A percentile compares a stretch with the other conserved stretches of the same genome.
These are phyloP conservation scores for Sylvia atricapilla DNA, from an alignment of 2,113 vertebrate genomes.

Conservation along the genomic window DNA sequence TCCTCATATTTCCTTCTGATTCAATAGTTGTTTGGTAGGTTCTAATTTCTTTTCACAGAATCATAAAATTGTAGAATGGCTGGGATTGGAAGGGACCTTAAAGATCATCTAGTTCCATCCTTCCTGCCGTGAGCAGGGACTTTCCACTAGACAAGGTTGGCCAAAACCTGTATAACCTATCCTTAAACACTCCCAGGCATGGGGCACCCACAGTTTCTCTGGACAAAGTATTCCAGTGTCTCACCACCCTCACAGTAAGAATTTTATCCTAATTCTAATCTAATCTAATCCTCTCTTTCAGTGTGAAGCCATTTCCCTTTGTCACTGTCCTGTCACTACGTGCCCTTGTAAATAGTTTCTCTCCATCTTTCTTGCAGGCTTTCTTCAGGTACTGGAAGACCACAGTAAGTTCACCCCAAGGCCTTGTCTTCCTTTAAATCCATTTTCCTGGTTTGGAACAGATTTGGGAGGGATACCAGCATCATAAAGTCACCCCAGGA, in stretches of 20 bases:
- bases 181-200: neutral
- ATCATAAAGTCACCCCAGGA: neutral
- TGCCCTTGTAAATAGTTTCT: neutral
- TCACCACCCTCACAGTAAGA: neutral
- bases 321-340: neutral
- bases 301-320: neutral
- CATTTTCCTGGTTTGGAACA: neutral
- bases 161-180: neutral
- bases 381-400: neutral
- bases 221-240: neutral
- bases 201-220: neutral
- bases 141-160: neutral
- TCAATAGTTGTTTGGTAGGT: neutral
- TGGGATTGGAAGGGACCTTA: neutral
- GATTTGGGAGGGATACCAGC: neutral
- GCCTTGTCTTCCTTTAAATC: neutral
- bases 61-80: neutral
- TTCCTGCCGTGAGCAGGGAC: neutral
- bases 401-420: neutral
- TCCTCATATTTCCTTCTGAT: neutral
- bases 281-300: neutral
- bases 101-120: neutral
- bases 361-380: neutral
- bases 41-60: neutral
- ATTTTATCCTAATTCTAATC: neutral